Conservation (phyloP, 2,888 invertebrate genomes). For the Siphlonurus alternatus region DNA sequence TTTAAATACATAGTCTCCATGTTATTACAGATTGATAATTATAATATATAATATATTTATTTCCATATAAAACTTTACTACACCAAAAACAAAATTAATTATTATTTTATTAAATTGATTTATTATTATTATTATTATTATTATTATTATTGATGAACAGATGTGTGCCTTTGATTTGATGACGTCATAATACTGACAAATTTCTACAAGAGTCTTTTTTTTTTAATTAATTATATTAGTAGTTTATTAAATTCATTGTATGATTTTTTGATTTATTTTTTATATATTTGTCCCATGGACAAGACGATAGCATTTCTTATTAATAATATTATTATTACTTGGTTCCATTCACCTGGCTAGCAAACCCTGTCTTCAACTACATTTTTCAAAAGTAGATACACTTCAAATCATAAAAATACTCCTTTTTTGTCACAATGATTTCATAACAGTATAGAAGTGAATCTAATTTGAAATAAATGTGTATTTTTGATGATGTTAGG, state of each 20-base stretch:
- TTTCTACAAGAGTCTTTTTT: not conserved
- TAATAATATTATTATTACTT: not conserved
- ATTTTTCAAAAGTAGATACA: not conserved
- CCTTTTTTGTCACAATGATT: not conserved
- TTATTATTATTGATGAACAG: not conserved
- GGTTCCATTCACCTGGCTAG: not conserved
- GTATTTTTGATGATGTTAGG: too few species aligned
- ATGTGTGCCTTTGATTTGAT: not conserved
- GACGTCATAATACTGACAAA: not conserved
- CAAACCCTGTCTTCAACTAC: not conserved
- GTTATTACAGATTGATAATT: not conserved
- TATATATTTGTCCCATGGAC: not conserved
- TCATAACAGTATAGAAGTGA: too few species aligned
- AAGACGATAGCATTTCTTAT: not conserved
- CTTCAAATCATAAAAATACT: not conserved
- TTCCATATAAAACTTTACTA: not conserved
- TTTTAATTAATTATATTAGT: not conserved
- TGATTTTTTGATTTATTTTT: slow-evolving; percentile 1
- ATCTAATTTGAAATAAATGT: too few species aligned
- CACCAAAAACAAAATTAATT: not conserved
- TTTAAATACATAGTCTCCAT: not conserved
- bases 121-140: not conserved
- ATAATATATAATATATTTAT: not conserved
- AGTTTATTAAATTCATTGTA: not conserved
- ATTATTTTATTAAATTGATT: too few species aligned